Conservation (phyloP, 1,140 invertebrate genomes). For the Cydia splendana region DNA sequence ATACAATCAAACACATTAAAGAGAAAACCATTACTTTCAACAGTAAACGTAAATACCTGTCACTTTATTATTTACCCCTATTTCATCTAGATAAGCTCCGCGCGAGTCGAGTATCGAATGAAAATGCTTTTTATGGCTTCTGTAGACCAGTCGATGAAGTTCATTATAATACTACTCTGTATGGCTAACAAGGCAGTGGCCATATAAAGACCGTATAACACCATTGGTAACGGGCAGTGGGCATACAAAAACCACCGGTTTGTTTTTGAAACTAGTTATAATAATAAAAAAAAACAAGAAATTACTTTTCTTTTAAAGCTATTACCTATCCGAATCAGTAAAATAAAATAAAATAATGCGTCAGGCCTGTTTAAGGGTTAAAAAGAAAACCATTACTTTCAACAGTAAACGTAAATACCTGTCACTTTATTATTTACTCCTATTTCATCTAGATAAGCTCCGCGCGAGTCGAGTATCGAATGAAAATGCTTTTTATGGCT, state of each 20-base stretch:
- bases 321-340: too few relatives aligned
- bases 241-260: too few relatives aligned
- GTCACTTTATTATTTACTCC: constrained; percentile 1
- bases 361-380: too few relatives aligned
- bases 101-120: not conserved
- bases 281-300: too few relatives aligned
- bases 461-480: not conserved
- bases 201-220: too few relatives aligned
- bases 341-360: too few relatives aligned
- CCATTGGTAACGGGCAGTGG: too few relatives aligned
- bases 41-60: constrained; percentile 4
- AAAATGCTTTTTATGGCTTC: not conserved
- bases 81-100: not conserved
- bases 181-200: too few relatives aligned
- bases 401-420: constrained; percentile 1
- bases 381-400: not conserved
- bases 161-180: too few relatives aligned
- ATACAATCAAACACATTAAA: constrained; percentile 5
- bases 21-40: not conserved
- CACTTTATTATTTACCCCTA: constrained; percentile 11
- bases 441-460: constrained; percentile 10
- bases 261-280: too few relatives aligned
- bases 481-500: not conserved
- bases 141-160: too few relatives aligned
- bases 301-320: too few relatives aligned